These are phyloP conservation scores for Engystomops pustulosus DNA, from an alignment of 2,113 vertebrate genomes.

Conservation along the genomic window DNA sequence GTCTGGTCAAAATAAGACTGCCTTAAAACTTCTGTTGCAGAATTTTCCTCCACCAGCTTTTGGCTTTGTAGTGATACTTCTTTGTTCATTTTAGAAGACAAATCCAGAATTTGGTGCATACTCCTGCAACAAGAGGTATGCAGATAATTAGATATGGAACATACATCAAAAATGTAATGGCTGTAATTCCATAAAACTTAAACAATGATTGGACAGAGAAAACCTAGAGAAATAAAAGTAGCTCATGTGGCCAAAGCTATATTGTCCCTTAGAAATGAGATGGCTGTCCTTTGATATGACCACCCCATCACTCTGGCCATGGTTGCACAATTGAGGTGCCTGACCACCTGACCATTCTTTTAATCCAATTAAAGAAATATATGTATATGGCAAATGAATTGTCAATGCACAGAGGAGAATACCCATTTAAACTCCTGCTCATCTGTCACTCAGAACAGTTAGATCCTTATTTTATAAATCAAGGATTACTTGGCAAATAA, in stretches of 20 bases:
- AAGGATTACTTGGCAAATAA: not conserved
- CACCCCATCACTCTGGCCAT: not conserved
- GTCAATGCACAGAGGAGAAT: too few relatives aligned
- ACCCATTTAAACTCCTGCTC: not conserved
- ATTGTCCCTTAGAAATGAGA: too few relatives aligned
- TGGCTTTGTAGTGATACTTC: constrained; percentile 74
- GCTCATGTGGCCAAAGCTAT: not conserved
- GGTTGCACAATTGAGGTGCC: too few relatives aligned
- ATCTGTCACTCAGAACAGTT: not conserved
- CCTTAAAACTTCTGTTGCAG: constrained; percentile 60
- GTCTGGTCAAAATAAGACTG: constrained; percentile 67
- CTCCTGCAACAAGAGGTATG: constrained; percentile 61
- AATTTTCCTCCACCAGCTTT: constrained; percentile 65
- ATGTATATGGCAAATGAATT: too few relatives aligned
- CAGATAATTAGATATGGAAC: not conserved
- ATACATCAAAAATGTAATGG: not conserved
- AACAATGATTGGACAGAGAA: not conserved
- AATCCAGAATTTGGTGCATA: constrained; percentile 69
- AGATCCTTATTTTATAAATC: not conserved
- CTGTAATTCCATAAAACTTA: not conserved
- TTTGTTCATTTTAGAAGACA: constrained; percentile 74
- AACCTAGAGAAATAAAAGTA: not conserved
- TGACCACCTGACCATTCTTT: too few relatives aligned
- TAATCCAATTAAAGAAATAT: too few relatives aligned
- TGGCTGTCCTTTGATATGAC: not conserved